Conservation (phyloP, 2,797 vertebrate species). For the Pteronotus mesoamericanus region DNA sequence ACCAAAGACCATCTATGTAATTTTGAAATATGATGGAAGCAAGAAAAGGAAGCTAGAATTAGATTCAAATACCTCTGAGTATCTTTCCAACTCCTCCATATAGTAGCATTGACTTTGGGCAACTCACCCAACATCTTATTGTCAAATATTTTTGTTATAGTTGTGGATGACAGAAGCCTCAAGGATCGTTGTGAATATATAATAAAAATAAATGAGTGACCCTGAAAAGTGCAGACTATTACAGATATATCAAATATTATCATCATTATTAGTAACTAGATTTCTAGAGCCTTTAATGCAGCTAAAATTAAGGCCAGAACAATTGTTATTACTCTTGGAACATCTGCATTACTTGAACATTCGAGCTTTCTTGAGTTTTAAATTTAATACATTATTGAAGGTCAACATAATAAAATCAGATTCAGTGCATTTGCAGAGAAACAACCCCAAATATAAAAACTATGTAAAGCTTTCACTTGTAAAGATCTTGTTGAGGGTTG, state of each 20-base stretch:
- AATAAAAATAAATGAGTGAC: background rate
- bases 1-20: background rate
- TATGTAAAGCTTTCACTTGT: background rate
- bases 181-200: background rate
- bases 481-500: background rate
- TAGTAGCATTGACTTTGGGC: background rate
- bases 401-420: background rate
- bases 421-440: background rate
- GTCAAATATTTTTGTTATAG: background rate
- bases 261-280: background rate
- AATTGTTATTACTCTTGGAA: background rate
- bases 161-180: background rate
- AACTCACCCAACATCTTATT: background rate
- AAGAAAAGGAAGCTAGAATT: background rate
- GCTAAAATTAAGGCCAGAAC: background rate
- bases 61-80: background rate
- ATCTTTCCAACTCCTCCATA: background rate
- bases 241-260: background rate
- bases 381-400: background rate
- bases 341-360: background rate
- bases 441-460: background rate
- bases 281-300: background rate
- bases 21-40: background rate
- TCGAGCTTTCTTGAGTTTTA: background rate
- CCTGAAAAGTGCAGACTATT: background rate